These are phyloP conservation scores for Drosophila littoralis DNA, from an alignment of 1,140 invertebrate species.

Conservation along the genomic window DNA sequence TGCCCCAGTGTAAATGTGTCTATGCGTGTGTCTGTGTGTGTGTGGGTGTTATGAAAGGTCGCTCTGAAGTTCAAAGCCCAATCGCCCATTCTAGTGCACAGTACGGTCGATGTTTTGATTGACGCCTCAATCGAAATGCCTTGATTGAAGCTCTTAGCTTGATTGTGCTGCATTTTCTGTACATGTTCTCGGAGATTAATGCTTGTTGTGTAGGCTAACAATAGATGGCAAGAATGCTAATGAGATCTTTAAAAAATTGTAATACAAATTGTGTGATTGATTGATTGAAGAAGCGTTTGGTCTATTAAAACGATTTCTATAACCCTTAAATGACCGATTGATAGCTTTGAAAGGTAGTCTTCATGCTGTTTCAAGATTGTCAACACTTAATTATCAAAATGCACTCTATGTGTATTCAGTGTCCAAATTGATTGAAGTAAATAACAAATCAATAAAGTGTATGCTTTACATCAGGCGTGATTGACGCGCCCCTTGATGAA, in stretches of 20 bases:
- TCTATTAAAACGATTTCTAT: background rate
- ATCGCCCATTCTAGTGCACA: slow-evolving; percentile 7
- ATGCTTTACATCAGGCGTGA: too few species aligned
- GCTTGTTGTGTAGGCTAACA: background rate
- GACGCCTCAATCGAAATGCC: slow-evolving; percentile 40
- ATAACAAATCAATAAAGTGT: too few species aligned
- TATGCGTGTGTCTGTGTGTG: background rate
- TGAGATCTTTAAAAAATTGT: slow-evolving; percentile 49
- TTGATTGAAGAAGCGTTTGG: slow-evolving; percentile 9
- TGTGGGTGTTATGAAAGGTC: slow-evolving; percentile 40
- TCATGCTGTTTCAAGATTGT: background rate
- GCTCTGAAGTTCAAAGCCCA: slow-evolving; percentile 32
- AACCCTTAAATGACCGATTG: background rate
- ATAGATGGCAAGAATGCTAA: slow-evolving; percentile 44
- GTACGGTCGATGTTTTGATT: slow-evolving; percentile 39
- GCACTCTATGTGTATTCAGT: too few species aligned
- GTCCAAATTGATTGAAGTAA: too few species aligned
- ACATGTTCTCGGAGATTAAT: background rate
- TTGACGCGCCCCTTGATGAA: too few species aligned
- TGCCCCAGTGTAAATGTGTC: slow-evolving; percentile 16
- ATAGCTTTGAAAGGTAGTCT: background rate
- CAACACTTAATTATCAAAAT: too few species aligned
- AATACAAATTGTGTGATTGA: slow-evolving; percentile 43
- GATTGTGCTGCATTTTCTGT: background rate
- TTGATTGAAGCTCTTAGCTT: slow-evolving; percentile 44